Base-by-base conservation (phyloP, 2,113 vertebrate species). In the Dicaeum eximium region DNA sequence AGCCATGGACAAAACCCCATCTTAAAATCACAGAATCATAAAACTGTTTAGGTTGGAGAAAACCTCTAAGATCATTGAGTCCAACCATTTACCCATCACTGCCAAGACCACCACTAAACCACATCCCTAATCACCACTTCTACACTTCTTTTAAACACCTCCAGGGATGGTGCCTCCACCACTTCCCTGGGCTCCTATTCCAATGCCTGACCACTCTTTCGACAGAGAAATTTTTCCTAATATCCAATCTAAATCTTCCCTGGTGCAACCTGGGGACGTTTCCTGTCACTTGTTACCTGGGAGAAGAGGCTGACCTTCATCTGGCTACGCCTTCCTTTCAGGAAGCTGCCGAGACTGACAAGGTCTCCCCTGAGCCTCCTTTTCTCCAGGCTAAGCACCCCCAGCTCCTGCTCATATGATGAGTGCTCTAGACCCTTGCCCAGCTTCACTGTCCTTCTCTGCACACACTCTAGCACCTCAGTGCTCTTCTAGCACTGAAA, bases 1-100 rank as follows among this genome's bases (percentile, higher is more conserved):
- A 35, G n/a, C 28, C 62, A 56, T 1, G 1, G 11, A 44, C 0
- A 2, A 56, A 48, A 17, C 2, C 14, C 22, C 15, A 15, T 10
- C 31, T 57, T 30, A 78, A 70, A 28, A 56, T 22, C 42, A 57
- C 0, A 13, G 56, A 48, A 11, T 37, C 12, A 27, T 42, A 4
- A 20, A 83, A 37, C 14, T 42, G 2, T 61, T 54, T 27, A 27
- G 14, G 21, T 42, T 75, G 47, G 62, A 48, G 35, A 82, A 82
- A 38, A 31, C 5, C 11, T 47, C 15, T 28, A 2, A 75, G 24
- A 38, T 40, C 9, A 15, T 9, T 31, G 21, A 20, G 35, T 56
- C 12, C 71, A 33, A 12, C 6, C 5, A 13, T 61, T 67, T 35
- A 74, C 17, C 21, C 20, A 22, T 18, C 38, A 35, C 47, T 75